These are phyloP conservation scores for Thalassarche chlororhynchos DNA, from an alignment of 2,113 vertebrate genomes.

Conservation along the genomic window DNA sequence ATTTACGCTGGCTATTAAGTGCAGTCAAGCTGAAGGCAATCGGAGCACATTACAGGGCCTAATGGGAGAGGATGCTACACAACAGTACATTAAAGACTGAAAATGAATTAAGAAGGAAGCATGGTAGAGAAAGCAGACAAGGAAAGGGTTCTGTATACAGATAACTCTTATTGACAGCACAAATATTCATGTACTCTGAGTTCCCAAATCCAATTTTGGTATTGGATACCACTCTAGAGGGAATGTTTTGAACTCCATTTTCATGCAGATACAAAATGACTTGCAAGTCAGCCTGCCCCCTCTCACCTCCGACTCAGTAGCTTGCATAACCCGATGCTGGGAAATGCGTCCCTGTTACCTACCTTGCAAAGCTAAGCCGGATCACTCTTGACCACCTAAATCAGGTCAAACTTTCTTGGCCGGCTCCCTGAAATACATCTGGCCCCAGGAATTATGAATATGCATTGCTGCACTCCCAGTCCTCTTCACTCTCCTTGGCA, in stretches of 20 bases:
- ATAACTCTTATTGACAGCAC: constrained; percentile 81
- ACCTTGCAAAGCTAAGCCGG: neutral
- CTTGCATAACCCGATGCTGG: constrained; percentile 18
- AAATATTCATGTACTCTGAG: constrained; percentile 68
- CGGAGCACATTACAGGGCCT: constrained; percentile 86
- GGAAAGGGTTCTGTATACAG: constrained; percentile 73
- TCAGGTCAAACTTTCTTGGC: neutral
- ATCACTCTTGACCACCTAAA: neutral
- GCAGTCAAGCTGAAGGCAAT: constrained; percentile 89
- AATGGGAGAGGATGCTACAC: constrained; percentile 87
- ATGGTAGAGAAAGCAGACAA: constrained; percentile 79
- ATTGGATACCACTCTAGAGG: constrained; percentile 65
- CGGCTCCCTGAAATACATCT: neutral
- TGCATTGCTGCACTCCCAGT: neutral
- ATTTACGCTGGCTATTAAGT: constrained; percentile 91
- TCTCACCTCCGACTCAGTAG: neutral
- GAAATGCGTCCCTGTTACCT: neutral
- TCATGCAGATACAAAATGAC: constrained; percentile 33
- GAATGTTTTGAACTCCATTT: constrained; percentile 60
- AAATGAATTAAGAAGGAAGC: constrained; percentile 86
- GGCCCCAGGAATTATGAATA: neutral
- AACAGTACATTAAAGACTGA: constrained; percentile 87
- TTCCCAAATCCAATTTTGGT: constrained; percentile 72
- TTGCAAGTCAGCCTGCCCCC: neutral
- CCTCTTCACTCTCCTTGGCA: neutral